A percentile compares a stretch with the other conserved stretches of the same genome.
Evolutionary conservation across 2,797 vertebrate species (phyloP).

Genomic region (Arnoldichthys spilopterus): DNA sequence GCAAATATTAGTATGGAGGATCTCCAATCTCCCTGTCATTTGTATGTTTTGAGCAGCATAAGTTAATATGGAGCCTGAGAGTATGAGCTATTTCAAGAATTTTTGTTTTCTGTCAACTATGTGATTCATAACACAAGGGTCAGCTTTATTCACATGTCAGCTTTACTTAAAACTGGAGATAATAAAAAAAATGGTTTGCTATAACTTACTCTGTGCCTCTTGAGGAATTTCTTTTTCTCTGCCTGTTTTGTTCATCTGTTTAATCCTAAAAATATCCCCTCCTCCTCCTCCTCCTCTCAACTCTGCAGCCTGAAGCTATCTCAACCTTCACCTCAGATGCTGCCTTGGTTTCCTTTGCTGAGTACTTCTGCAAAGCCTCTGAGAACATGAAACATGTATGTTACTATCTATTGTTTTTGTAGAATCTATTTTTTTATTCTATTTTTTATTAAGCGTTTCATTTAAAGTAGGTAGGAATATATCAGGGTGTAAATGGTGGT

Average conservation of each 20-base stretch:
- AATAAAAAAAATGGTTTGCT: neutral
- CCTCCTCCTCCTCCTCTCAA: neutral
- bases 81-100: neutral
- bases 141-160: neutral
- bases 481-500: neutral
- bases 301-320: constrained; percentile 90
- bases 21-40: constrained; percentile 47
- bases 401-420: constrained; percentile 3
- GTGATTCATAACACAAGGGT: too few species aligned
- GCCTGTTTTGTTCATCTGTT: neutral
- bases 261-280: neutral
- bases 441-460: too few species aligned
- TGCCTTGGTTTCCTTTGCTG: constrained; percentile 91
- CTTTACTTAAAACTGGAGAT: neutral
- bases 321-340: constrained; percentile 95
- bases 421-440: too few species aligned
- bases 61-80: constrained; percentile 5
- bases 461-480: too few species aligned
- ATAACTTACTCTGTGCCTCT: neutral
- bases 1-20: constrained; percentile 52
- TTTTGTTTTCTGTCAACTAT: neutral
- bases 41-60: constrained; percentile 31
- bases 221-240: constrained; percentile 1
- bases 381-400: constrained; percentile 87
- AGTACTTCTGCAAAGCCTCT: constrained; percentile 93